These are phyloP conservation scores for Nipponacmea schrenckii DNA, from an alignment of 2,888 invertebrate genomes.

Conservation along the genomic window DNA sequence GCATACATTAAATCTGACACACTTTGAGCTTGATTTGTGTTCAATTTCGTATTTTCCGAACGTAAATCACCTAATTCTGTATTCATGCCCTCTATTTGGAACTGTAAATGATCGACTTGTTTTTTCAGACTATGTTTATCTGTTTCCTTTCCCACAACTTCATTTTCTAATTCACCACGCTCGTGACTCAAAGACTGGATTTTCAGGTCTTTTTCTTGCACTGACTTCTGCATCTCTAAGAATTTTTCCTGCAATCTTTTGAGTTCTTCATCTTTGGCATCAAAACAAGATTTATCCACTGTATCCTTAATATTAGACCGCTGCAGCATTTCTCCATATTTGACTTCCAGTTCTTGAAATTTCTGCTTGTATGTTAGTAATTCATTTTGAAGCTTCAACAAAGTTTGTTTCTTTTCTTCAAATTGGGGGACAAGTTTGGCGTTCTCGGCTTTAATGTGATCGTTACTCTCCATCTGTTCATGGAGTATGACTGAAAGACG, in stretches of 20 bases:
- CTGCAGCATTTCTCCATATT: constrained; percentile 56
- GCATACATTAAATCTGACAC: constrained; percentile 46
- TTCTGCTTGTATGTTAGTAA: constrained; percentile 63
- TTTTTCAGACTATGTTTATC: constrained; percentile 56
- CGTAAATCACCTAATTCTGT: constrained; percentile 51
- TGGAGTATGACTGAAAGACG: constrained; percentile 70
- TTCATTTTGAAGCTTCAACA: constrained; percentile 66
- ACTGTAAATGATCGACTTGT: constrained; percentile 60
- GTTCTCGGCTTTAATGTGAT: constrained; percentile 58
- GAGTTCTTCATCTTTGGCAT: constrained; percentile 46
- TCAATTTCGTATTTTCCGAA: constrained; percentile 39
- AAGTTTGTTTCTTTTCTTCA: constrained; percentile 66
- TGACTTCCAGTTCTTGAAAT: constrained; percentile 61
- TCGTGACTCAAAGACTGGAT: constrained; percentile 45
- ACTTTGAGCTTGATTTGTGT: constrained; percentile 39
- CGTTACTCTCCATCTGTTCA: constrained; percentile 49
- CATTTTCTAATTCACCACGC: constrained; percentile 50
- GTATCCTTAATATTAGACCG: constrained; percentile 47
- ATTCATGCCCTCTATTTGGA: constrained; percentile 57
- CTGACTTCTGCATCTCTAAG: constrained; percentile 16
- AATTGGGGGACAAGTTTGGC: constrained; percentile 61
- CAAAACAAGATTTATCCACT: constrained; percentile 41
- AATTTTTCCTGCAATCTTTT: constrained; percentile 39
- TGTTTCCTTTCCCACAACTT: constrained; percentile 40
- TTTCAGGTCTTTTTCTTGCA: constrained; percentile 35